Conservation (phyloP, 2,797 vertebrate species). For the Nyctibius grandis region DNA sequence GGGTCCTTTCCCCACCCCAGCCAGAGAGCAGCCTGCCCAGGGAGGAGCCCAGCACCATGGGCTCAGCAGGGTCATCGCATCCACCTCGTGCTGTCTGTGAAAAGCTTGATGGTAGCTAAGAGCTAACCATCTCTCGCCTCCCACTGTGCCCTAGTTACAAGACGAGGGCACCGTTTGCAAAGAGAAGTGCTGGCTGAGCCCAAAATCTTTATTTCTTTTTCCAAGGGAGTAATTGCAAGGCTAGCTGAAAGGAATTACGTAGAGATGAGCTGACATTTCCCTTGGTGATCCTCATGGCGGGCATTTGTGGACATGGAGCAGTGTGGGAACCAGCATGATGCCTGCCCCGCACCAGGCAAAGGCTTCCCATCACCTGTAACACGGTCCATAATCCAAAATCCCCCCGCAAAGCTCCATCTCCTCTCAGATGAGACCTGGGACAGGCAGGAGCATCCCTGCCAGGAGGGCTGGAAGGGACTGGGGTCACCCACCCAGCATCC, state of each 20-base stretch:
- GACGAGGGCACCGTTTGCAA: background rate
- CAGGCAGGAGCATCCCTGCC: background rate
- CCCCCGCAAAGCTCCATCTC: background rate
- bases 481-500: accelerated
- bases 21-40: background rate
- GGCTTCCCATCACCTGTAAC: background rate
- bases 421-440: background rate
- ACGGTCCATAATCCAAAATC: background rate
- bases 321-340: background rate
- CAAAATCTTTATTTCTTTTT: background rate
- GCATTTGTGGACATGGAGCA: background rate
- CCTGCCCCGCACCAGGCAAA: background rate
- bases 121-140: background rate
- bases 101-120: background rate
- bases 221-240: background rate
- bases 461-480: background rate
- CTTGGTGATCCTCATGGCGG: background rate
- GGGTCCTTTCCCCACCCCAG: background rate
- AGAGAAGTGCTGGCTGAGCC: background rate
- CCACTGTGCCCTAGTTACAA: background rate
- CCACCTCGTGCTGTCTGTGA: accelerated
- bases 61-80: background rate
- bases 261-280: background rate
- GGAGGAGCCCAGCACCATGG: background rate
- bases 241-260: background rate